Evolutionary conservation across 2,888 invertebrate species (phyloP).

Genomic region (Lepidochitona cinerea): DNA sequence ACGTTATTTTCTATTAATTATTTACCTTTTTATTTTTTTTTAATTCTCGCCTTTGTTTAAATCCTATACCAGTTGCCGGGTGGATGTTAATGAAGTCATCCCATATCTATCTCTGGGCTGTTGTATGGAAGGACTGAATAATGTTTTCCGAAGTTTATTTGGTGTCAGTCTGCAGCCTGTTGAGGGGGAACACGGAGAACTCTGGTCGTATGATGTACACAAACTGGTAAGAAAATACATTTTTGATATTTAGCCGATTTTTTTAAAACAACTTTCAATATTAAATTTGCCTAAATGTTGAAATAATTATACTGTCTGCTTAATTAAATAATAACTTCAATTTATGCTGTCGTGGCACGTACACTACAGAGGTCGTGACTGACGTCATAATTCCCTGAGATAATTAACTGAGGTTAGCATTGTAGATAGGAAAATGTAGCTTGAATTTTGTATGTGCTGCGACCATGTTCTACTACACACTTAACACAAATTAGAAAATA

Average conservation of each 20-base stretch:
- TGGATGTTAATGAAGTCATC: conserved; percentile 71
- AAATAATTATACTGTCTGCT: too few relatives aligned
- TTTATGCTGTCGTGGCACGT: neutral
- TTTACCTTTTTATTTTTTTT: too few relatives aligned
- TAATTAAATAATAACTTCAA: neutral
- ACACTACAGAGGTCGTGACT: neutral
- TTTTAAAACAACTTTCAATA: too few relatives aligned
- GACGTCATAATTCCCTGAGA: neutral
- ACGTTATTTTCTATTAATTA: too few relatives aligned
- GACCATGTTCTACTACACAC: too few relatives aligned
- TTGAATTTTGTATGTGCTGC: too few relatives aligned
- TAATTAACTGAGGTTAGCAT: neutral
- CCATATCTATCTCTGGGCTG: conserved; percentile 90
- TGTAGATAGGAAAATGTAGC: too few relatives aligned
- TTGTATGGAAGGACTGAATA: conserved; percentile 97
- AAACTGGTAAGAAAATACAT: conserved; percentile 88
- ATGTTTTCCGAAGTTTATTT: conserved; percentile 82
- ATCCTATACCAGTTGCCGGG: conserved; percentile 43
- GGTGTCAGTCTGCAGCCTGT: conserved; percentile 84
- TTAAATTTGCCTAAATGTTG: too few relatives aligned
- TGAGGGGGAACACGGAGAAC: conserved; percentile 83
- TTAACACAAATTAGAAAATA: too few relatives aligned
- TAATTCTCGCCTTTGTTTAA: too few relatives aligned
- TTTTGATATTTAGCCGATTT: too few relatives aligned
- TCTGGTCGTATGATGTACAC: conserved; percentile 90